phyloP scores from a whole-genome alignment of 2,797 vertebrate genomes.

The Melanotaenia trifasciata region DNA sequence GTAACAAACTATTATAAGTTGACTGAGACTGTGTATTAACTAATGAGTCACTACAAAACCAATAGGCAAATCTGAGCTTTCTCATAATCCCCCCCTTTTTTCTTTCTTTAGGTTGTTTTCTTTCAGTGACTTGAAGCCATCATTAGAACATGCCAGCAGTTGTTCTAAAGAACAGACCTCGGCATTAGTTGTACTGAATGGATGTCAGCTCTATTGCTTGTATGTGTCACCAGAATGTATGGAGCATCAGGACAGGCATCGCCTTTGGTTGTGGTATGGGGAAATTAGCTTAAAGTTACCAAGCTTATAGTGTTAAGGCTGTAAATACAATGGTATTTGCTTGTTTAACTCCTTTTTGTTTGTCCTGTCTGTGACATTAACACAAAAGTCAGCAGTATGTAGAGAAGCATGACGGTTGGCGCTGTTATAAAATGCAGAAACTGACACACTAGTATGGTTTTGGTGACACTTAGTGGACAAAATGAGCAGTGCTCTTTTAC shows the following conservation, averaged over 20 bases:
- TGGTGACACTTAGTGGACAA: constrained; percentile 66
- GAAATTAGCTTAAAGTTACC: not conserved
- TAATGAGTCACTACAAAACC: not conserved
- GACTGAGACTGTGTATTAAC: not conserved
- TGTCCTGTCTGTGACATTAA: not conserved
- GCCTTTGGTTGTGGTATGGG: not conserved
- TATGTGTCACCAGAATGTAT: constrained; percentile 13
- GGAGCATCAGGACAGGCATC: not conserved
- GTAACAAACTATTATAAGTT: not conserved
- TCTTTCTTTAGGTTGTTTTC: too few species aligned
- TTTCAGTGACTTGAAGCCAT: not conserved
- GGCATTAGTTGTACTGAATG: constrained; percentile 45
- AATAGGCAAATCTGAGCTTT: not conserved
- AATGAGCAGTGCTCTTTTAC: not conserved
- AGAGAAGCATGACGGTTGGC: not conserved
- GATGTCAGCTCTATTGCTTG: constrained; percentile 21
- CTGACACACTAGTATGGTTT: not conserved
- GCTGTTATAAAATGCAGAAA: not conserved
- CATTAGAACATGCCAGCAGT: not conserved
- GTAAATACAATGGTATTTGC: not conserved
- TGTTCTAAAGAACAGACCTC: constrained; percentile 19
- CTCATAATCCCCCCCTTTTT: not conserved
- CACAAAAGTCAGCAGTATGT: not conserved
- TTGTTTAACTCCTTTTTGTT: not conserved
- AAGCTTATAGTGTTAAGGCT: not conserved